Evolutionary conservation across 1,140 invertebrate genomes (phyloP).

Genomic region (Piezodorus guildinii): DNA sequence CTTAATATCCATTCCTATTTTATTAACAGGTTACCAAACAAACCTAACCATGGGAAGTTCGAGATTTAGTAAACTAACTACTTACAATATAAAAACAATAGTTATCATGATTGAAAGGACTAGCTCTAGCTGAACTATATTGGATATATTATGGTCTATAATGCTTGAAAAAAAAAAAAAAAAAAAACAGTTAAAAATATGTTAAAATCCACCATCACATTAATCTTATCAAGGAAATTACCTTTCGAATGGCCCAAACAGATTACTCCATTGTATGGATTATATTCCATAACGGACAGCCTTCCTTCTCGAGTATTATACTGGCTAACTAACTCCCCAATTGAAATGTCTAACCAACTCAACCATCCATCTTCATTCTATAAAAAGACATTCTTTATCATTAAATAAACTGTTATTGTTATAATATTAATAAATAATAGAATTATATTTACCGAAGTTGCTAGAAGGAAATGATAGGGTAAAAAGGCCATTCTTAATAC

Average conservation of each 20-base stretch:
- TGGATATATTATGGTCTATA: too few species aligned
- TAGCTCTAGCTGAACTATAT: too few species aligned
- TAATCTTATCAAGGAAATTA: too few species aligned
- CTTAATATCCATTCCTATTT: too few species aligned
- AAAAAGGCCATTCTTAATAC: conserved; percentile 82
- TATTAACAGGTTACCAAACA: too few species aligned
- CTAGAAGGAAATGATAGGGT: conserved; percentile 93
- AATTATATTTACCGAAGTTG: conserved; percentile 53
- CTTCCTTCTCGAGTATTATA: conserved; percentile 62
- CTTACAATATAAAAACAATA: too few species aligned
- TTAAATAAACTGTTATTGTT: neutral
- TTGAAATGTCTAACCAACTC: conserved; percentile 87
- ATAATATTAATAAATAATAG: neutral
- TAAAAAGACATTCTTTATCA: conserved; percentile 29
- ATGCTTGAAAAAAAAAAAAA: neutral
- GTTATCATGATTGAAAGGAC: too few species aligned
- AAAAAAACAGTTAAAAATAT: neutral
- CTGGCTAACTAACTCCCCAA: conserved; percentile 76
- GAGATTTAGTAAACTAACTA: too few species aligned
- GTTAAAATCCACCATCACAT: too few species aligned
- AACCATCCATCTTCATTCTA: conserved; percentile 73
- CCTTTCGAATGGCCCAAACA: conserved; percentile 85
- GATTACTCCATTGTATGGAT: conserved; percentile 88
- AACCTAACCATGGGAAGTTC: too few species aligned
- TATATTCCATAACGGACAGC: conserved; percentile 78